Evolutionary conservation across 2,113 vertebrate species (phyloP), one percentile per base, ranked within the genome.

Genomic region (Phocoena sinus): DNA sequence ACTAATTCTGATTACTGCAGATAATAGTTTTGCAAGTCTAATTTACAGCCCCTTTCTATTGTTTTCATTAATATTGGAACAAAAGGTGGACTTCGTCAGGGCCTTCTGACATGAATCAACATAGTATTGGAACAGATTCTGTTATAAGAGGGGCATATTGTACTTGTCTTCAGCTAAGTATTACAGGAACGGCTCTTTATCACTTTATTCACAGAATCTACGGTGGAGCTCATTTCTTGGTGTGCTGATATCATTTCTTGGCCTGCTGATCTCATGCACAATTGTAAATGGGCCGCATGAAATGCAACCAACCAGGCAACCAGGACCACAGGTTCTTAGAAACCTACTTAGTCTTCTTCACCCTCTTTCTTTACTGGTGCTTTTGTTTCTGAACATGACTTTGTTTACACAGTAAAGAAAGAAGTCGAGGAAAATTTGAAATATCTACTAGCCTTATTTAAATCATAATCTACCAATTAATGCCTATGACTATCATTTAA

Each of bases 381-480:
- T 98, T 97, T 96, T 98, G 83, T 95, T 92, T 88, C 88, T 50
- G 18, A 62, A 92, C 80, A 1, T n/a, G 9, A 25, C 11, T 7
- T 97, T 98, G 93, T 92, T 70, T 74, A 92, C 12, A 47, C 13
- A 38, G 38, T 80, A 31, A 87, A 50, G 58, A 86, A 94, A 68
- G 18, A 92, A 36, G 13, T 71, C 71, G 65, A 67, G 21, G 47
- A 62, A 87, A 76, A 63, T 71, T 91, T 81, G 36, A 67, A 90
- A 80, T 71, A 23, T 60, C 44, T 65, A 23, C n/a, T 81, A 81
- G 33, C 50, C 62, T 82, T 73, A 81, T 82, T 87, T 63, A 80
- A 86, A 56, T 88, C 7, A 53, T 25, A 56, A 90, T 44, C 25
- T 15, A 67, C 38, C 68, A 74, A 60, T 81, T 81, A 82, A 81